phyloP scores from a whole-genome alignment of 1,140 invertebrate genomes.

The Bathynomus jamesi region DNA sequence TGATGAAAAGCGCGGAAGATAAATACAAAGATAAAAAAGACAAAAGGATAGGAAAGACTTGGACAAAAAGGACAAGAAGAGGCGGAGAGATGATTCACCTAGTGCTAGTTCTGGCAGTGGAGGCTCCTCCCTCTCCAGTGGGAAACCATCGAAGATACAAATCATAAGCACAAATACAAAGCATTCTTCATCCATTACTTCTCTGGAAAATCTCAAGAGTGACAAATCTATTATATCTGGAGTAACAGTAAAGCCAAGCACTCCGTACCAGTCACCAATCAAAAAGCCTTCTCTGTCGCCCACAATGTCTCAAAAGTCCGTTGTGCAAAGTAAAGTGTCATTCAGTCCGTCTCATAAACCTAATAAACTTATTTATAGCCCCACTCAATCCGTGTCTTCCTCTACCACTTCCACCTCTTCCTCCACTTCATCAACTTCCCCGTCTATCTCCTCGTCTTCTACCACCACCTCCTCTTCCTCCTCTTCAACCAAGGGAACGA shows the following conservation, averaged over 20 bases:
- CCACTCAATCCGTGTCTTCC: conserved; percentile 11
- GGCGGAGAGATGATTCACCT: conserved; percentile 32
- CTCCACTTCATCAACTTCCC: not conserved
- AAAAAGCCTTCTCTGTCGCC: conserved; percentile 33
- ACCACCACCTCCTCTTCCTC: not conserved
- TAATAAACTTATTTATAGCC: conserved; percentile 32
- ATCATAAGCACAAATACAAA: conserved; percentile 50
- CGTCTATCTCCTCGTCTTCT: not conserved
- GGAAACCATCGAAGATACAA: conserved; percentile 33
- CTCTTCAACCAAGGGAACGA: conserved; percentile 24
- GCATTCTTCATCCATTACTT: conserved; percentile 54
- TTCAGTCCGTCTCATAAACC: conserved; percentile 37
- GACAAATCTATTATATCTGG: conserved; percentile 23
- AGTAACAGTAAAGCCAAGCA: conserved; percentile 30
- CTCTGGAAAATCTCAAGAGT: conserved; percentile 30
- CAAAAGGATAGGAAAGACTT: conserved; percentile 32
- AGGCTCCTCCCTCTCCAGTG: conserved; percentile 28
- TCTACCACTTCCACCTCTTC: not conserved
- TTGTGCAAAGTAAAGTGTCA: conserved; percentile 24
- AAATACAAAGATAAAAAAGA: conserved; percentile 37
- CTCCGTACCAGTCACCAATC: conserved; percentile 31
- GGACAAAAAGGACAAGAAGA: conserved; percentile 34
- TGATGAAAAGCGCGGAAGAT: conserved; percentile 46
- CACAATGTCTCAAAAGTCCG: conserved; percentile 22
- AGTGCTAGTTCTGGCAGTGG: conserved; percentile 14